A percentile compares a stretch with the other conserved stretches of the same genome.
Evolutionary conservation across 2,888 invertebrate species (phyloP).

Genomic region (Ptychoptera albimana): DNA sequence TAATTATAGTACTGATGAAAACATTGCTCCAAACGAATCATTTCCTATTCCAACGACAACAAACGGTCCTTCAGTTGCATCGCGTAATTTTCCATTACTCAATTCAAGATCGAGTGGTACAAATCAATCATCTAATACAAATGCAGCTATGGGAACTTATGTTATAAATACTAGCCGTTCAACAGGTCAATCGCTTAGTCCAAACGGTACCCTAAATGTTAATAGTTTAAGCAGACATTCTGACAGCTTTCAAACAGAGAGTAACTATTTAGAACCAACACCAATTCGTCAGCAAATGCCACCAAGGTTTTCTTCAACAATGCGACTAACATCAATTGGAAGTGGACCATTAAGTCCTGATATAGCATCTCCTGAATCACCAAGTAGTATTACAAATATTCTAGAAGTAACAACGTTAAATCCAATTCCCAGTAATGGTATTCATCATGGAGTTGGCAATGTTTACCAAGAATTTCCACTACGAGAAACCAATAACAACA

Average conservation of each 20-base stretch:
- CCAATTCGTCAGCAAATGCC: slow-evolving; percentile 15
- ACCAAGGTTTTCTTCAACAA: slow-evolving; percentile 9
- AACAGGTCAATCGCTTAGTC: slow-evolving; percentile 9
- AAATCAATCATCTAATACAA: slow-evolving; percentile 5
- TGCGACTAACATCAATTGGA: slow-evolving; percentile 18
- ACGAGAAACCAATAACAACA: slow-evolving; percentile 32
- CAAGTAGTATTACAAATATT: slow-evolving; percentile 37
- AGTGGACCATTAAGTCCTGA: slow-evolving; percentile 19
- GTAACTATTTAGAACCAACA: slow-evolving; percentile 25
- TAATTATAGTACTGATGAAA: slow-evolving; percentile 18
- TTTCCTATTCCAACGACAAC: slow-evolving; percentile 4
- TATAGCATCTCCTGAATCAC: slow-evolving; percentile 32
- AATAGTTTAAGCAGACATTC: slow-evolving; percentile 10
- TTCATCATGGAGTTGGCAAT: slow-evolving; percentile 28
- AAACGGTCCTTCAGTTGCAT: slow-evolving; percentile 2
- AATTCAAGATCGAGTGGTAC: background rate
- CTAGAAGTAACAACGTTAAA: slow-evolving; percentile 38
- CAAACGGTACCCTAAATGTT: slow-evolving; percentile 10
- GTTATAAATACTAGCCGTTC: background rate
- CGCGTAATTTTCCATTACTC: background rate
- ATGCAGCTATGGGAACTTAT: background rate
- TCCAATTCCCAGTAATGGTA: slow-evolving; percentile 27
- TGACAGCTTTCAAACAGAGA: slow-evolving; percentile 10
- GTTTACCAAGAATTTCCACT: slow-evolving; percentile 40
- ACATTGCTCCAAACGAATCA: background rate